Base-by-base conservation (phyloP, 2,888 invertebrate species). In the Stratiomys singularior region DNA sequence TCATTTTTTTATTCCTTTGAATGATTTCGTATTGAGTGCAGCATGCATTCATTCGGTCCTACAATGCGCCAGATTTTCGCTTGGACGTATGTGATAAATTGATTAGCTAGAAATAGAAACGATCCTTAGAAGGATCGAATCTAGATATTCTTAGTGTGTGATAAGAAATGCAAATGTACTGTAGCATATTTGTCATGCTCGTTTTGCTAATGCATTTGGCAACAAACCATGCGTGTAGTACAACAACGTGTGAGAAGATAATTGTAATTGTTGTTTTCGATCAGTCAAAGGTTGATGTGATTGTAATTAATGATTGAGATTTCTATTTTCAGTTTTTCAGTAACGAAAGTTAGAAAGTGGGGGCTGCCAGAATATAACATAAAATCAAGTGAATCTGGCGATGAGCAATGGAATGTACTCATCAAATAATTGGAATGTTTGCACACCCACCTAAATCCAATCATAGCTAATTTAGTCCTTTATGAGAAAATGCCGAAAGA, bases 41-140 rank as follows among this genome's bases (percentile, higher is more conserved):
- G 37, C 21, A 21, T 9, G 37, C 37, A 58, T 74, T 18, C 74
- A 74, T 21, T 37, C 11, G 23, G 13, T 56, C n/a, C 28, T 18
- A 11, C 11, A 60, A 60, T 37, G 37, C 47, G 18, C 69, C 23
- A 21, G 47, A 27, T 69, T 1, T 18, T 7, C 37, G 9, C 9
- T 37, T 58, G 58, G n/a, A 30, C 28, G 27, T 52, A 37, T 67
- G 66, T 77, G 52, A 56, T 64, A 30, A 66, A 77, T 66, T 76
- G 76, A 37, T 69, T 56, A 21, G 80, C 84, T 84, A 83, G 83
- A 85, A 86, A 86, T 86, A 86, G 86, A 85, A 85, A 85, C 86
- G 84, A 86, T 86, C 86, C 86, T 85, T 86, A 86, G 86, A 86
- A 86, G 86, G 86, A 86, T 84, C 84, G 86, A 83, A 82, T 79